These are phyloP conservation scores for Melanotaenia maccullochi DNA, from an alignment of 2,797 vertebrate species.

Conservation along the genomic window DNA sequence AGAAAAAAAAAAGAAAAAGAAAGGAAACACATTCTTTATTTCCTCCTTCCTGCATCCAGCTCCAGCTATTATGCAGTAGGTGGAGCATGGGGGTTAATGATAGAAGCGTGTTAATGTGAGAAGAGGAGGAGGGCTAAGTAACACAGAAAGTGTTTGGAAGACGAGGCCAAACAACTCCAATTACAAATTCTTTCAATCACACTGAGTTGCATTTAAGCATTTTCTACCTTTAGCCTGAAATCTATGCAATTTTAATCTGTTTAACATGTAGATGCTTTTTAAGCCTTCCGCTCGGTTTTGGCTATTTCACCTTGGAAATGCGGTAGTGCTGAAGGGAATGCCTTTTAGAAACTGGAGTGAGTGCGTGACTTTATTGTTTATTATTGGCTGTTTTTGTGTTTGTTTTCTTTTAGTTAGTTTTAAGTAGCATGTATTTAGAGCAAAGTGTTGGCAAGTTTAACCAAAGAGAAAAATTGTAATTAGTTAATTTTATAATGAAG, in stretches of 20 bases:
- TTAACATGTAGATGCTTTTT: constrained; percentile 86
- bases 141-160: constrained; percentile 55
- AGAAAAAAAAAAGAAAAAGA: constrained; percentile 2
- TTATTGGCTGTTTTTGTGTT: constrained; percentile 1
- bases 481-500: background rate
- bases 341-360: constrained; percentile 60
- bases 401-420: background rate
- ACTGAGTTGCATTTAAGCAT: constrained; percentile 80
- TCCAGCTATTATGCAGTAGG: constrained; percentile 59
- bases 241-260: constrained; percentile 85
- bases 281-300: constrained; percentile 67
- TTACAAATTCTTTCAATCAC: constrained; percentile 81
- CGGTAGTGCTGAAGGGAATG: constrained; percentile 50
- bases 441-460: background rate
- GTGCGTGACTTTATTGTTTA: constrained; percentile 55
- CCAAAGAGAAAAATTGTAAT: background rate
- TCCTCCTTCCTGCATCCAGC: constrained; percentile 53
- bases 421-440: background rate
- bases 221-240: constrained; percentile 82
- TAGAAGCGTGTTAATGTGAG: constrained; percentile 75
- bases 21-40: constrained; percentile 58
- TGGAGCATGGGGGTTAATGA: constrained; percentile 71
- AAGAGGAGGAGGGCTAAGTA: constrained; percentile 38
- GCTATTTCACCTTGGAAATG: constrained; percentile 62
- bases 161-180: constrained; percentile 73